Percentiles rank a stretch among this genome's conserved stretches.
Conservation (phyloP, 1,140 invertebrate genomes). For the Drosophila neocordata region DNA sequence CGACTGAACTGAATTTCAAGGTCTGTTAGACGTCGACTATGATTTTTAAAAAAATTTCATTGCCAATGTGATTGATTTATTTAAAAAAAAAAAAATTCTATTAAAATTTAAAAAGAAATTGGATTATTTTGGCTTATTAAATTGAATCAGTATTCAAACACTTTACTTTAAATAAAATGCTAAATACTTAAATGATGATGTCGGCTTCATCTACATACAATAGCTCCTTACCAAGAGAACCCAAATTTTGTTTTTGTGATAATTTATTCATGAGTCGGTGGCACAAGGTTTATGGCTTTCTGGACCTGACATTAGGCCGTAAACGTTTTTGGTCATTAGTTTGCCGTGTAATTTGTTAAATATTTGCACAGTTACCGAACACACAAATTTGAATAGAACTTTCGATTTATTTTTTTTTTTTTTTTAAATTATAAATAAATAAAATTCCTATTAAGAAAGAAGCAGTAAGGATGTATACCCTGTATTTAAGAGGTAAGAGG, state of each 20-base stretch:
- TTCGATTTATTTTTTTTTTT: no score
- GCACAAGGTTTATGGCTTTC: slow-evolving; percentile 47
- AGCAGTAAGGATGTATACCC: no score
- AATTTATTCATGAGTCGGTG: slow-evolving; percentile 47
- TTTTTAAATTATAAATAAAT: no score
- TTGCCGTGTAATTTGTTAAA: slow-evolving; percentile 40
- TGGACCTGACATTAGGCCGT: not conserved
- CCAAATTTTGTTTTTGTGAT: not conserved
- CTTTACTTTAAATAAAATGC: not conserved
- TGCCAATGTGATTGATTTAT: not conserved
- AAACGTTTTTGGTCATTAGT: slow-evolving; percentile 9
- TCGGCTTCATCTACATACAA: slow-evolving; percentile 7
- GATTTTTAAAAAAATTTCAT: not conserved
- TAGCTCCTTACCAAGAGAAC: no score
- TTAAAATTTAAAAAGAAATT: no score
- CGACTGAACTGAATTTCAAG: not conserved
- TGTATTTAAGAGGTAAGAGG: no score
- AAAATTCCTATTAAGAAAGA: no score
- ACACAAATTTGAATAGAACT: slow-evolving; percentile 38
- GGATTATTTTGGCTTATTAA: not conserved
- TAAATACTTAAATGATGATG: not conserved
- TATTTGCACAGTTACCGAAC: slow-evolving; percentile 48
- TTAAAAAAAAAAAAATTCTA: no score
- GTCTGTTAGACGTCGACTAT: not conserved
- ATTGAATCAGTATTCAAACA: not conserved